phyloP scores from a whole-genome alignment of 2,888 invertebrate genomes.

The Celastrina argiolus region DNA sequence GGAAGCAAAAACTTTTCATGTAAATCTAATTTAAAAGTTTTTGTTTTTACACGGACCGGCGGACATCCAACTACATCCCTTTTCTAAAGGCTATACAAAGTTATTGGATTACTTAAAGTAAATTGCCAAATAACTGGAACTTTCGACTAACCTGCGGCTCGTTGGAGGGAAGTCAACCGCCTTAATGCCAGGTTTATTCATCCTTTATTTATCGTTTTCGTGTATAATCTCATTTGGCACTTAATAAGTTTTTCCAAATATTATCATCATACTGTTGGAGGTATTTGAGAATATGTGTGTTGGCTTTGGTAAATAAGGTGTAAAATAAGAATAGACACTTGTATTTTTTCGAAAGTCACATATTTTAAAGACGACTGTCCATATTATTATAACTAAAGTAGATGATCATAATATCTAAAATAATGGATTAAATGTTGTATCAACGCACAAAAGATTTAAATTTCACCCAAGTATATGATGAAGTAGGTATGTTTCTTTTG shows the following conservation, averaged over 20 bases:
- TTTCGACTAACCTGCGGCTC: conserved; percentile 13
- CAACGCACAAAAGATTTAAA: no score
- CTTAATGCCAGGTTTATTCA: background rate
- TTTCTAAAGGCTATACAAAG: conserved; percentile 15
- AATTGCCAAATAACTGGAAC: conserved; percentile 21
- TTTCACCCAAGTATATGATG: no score
- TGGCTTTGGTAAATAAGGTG: no score
- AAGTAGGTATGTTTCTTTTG: no score
- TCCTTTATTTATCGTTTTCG: background rate
- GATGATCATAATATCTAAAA: no score
- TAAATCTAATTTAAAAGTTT: conserved; percentile 22
- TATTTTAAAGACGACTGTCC: no score
- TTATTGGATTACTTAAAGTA: conserved; percentile 22
- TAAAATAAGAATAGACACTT: no score
- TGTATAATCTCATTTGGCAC: background rate
- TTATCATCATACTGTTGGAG: background rate
- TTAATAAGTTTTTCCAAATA: background rate
- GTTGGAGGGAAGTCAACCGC: conserved; percentile 6
- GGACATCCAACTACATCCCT: conserved; percentile 19
- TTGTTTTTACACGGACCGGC: conserved; percentile 20
- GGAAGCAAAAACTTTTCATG: conserved; percentile 15
- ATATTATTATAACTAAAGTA: no score
- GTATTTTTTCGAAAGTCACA: no score
- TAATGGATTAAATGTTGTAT: no score
- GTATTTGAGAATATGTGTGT: no score